phyloP scores from a whole-genome alignment of 2,113 vertebrate species.

The Sturnira hondurensis region DNA sequence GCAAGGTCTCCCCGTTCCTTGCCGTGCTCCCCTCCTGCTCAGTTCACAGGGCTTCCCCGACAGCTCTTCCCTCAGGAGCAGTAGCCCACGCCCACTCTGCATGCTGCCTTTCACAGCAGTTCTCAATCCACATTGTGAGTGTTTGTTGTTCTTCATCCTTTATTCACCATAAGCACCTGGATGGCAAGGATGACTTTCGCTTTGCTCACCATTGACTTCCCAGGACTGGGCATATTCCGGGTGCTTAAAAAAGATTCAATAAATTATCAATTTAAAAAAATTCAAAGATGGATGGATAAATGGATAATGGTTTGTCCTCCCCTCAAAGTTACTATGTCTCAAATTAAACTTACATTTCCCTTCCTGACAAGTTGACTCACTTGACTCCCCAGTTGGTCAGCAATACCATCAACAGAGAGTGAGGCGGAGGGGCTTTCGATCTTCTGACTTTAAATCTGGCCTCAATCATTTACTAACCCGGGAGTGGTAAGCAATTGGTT shows the following conservation, averaged over 20 bases:
- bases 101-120: background rate
- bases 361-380: conserved; percentile 2
- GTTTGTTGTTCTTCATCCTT: background rate
- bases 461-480: background rate
- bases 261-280: background rate
- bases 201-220: background rate
- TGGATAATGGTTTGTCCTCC: background rate
- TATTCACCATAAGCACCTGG: background rate
- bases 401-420: background rate
- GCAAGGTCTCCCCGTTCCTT: background rate
- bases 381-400: background rate
- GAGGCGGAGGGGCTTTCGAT: background rate
- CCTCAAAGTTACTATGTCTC: background rate
- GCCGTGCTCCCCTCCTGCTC: background rate
- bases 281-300: background rate
- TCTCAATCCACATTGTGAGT: fast-evolving
- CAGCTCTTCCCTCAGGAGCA: fast-evolving
- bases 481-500: background rate
- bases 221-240: background rate
- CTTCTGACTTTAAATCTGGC: background rate
- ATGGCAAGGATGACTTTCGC: background rate
- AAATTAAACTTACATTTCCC: background rate
- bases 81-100: background rate
- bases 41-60: background rate
- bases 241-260: background rate